Evolutionary conservation across 1,140 invertebrate genomes (phyloP).

Genomic region (Stegodyphus dumicola): DNA sequence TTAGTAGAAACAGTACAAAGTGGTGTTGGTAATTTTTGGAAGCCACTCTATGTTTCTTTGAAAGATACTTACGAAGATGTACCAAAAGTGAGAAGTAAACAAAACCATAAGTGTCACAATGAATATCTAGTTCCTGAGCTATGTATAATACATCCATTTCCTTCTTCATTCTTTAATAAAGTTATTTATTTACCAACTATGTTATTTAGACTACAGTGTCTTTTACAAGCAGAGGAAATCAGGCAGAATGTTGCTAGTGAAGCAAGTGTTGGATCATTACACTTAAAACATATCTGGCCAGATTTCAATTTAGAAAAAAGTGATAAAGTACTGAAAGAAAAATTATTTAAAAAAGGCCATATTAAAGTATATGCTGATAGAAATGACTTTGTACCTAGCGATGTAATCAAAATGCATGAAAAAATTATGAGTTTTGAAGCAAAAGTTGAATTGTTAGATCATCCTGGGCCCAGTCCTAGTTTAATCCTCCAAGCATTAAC

Average conservation of each 20-base stretch:
- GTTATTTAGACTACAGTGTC: conserved; percentile 90
- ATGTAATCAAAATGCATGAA: conserved; percentile 8
- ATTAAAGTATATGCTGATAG: neutral
- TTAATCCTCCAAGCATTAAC: conserved; percentile 76
- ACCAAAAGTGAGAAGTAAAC: neutral
- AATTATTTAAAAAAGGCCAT: neutral
- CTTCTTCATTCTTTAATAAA: conserved; percentile 95
- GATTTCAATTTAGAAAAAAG: conserved; percentile 29
- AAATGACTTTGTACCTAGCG: neutral
- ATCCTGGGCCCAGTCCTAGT: conserved; percentile 66
- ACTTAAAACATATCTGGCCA: conserved; percentile 79
- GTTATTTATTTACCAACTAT: conserved; percentile 96
- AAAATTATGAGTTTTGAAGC: conserved; percentile 24
- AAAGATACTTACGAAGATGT: conserved; percentile 38
- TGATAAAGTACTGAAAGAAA: conserved; percentile 26
- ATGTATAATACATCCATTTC: conserved; percentile 94
- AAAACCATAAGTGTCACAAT: conserved; percentile 1
- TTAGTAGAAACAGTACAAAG: conserved; percentile 79
- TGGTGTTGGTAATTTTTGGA: conserved; percentile 11
- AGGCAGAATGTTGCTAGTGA: conserved; percentile 81
- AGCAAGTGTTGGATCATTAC: conserved; percentile 78
- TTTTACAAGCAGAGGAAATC: conserved; percentile 94
- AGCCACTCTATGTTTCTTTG: conserved; percentile 36
- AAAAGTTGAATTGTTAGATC: conserved; percentile 8
- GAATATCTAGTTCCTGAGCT: conserved; percentile 75